Evolutionary conservation across 2,797 vertebrate genomes (phyloP).

Genomic region (Falco concolor): DNA sequence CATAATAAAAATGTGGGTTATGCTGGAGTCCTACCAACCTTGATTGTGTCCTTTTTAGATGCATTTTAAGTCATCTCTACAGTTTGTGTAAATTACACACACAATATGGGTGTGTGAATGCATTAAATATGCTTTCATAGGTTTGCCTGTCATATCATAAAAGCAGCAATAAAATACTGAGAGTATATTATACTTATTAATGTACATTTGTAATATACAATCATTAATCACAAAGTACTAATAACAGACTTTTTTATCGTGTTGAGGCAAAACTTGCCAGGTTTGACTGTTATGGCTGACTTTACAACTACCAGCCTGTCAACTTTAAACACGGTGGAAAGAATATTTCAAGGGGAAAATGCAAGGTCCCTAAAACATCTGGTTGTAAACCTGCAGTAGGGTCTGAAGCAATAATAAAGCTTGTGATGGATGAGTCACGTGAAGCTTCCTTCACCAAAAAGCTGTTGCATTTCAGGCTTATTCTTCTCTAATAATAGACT

Average conservation of each 20-base stretch:
- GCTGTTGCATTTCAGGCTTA: conserved; percentile 42
- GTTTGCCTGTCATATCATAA: conserved; percentile 45
- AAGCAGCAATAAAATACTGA: conserved; percentile 42
- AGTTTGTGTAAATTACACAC: conserved; percentile 30
- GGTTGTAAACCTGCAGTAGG: conserved; percentile 66
- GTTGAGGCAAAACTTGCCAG: conserved; percentile 69
- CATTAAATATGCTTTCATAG: conserved; percentile 33
- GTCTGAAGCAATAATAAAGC: conserved; percentile 57
- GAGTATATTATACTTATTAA: conserved; percentile 69
- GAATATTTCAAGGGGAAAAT: conserved; percentile 69
- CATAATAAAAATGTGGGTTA: background rate
- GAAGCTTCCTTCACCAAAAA: conserved; percentile 42
- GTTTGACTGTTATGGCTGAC: conserved; percentile 66
- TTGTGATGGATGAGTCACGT: conserved; percentile 55
- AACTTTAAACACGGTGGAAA: conserved; percentile 63
- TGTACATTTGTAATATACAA: conserved; percentile 49
- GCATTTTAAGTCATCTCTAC: background rate
- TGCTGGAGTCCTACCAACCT: background rate
- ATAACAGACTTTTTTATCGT: conserved; percentile 68
- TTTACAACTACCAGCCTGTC: conserved; percentile 72
- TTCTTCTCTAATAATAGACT: conserved; percentile 51
- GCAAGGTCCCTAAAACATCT: conserved; percentile 61
- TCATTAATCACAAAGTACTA: conserved; percentile 73
- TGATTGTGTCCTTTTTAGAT: background rate
- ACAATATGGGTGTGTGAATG: background rate